Conservation (phyloP, 2,113 vertebrate species). For the Forbesichthys papilliferus region DNA sequence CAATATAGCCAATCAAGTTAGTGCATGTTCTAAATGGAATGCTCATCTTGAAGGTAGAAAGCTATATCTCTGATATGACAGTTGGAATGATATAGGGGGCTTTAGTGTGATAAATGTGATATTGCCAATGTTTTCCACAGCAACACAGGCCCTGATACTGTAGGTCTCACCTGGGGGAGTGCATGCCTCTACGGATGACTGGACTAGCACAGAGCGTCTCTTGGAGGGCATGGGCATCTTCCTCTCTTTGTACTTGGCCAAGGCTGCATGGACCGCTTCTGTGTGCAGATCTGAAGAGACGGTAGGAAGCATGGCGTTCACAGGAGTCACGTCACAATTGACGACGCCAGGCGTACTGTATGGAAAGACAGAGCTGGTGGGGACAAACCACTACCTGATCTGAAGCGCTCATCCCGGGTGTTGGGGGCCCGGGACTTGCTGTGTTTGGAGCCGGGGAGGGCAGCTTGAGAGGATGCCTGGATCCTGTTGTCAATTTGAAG, state of each 20-base stretch:
- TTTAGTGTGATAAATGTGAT: too few relatives aligned
- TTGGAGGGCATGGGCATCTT: slow-evolving; percentile 99
- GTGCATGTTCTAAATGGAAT: too few relatives aligned
- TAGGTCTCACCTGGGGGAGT: slow-evolving; percentile 88
- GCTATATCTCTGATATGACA: too few relatives aligned
- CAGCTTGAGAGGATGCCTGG: slow-evolving; percentile 76
- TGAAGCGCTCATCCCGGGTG: slow-evolving; percentile 91
- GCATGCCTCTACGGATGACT: slow-evolving; percentile 87
- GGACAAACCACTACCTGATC: slow-evolving; percentile 83
- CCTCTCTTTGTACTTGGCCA: slow-evolving; percentile 93
- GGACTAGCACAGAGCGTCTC: slow-evolving; percentile 89
- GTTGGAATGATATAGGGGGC: too few relatives aligned
- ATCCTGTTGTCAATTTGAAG: slow-evolving; percentile 85
- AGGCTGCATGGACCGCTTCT: slow-evolving; percentile 95
- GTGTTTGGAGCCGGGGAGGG: slow-evolving; percentile 73
- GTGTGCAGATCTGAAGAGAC: slow-evolving; percentile 86
- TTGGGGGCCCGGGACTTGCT: slow-evolving; percentile 83
- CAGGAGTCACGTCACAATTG: slow-evolving; percentile 11
- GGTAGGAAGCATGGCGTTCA: slow-evolving; percentile 8
- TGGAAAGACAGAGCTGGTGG: slow-evolving; percentile 1
- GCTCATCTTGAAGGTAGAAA: too few relatives aligned
- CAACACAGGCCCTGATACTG: not conserved
- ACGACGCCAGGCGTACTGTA: not conserved
- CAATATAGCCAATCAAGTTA: too few relatives aligned
- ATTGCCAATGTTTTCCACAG: too few relatives aligned